Percentiles rank a stretch among this genome's conserved stretches.
Evolutionary conservation across 2,888 invertebrate genomes (phyloP).

Genomic region (Unio delphinus): DNA sequence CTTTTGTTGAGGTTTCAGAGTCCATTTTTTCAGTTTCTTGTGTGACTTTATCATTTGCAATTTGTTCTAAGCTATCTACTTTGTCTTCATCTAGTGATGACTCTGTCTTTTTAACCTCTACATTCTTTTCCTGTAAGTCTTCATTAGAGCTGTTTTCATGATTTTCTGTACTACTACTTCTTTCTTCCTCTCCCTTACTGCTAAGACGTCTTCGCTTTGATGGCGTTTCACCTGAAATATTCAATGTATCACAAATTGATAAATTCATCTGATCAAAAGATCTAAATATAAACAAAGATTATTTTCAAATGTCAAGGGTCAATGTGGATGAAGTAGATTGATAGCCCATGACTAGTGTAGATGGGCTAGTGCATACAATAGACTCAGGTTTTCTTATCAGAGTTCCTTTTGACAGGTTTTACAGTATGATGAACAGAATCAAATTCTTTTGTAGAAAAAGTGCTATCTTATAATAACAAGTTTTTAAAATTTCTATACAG

Average conservation of each 20-base stretch:
- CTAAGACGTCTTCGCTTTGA: slow-evolving; percentile 46
- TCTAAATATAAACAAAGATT: no score
- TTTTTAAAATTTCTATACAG: slow-evolving; percentile 4
- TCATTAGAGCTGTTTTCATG: slow-evolving; percentile 9
- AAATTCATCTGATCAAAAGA: no score
- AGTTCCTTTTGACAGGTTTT: no score
- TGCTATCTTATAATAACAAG: not conserved
- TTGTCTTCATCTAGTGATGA: slow-evolving; percentile 5
- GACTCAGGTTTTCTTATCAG: no score
- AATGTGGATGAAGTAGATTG: no score
- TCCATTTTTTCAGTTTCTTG: slow-evolving; percentile 13
- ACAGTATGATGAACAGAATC: no score
- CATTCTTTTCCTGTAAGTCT: slow-evolving; percentile 1
- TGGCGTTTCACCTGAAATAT: slow-evolving; percentile 39
- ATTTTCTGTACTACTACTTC: slow-evolving; percentile 10
- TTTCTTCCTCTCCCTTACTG: slow-evolving; percentile 16
- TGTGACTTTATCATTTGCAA: slow-evolving; percentile 1
- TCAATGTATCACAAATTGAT: no score
- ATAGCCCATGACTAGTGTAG: no score
- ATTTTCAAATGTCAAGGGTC: no score
- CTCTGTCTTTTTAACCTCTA: slow-evolving; percentile 6
- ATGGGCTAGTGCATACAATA: no score
- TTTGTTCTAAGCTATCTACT: slow-evolving; percentile 11
- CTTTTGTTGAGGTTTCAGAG: slow-evolving; percentile 9
- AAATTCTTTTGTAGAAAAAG: not conserved